phyloP scores from a whole-genome alignment of 2,113 vertebrate genomes.

The Noturus placidus region DNA sequence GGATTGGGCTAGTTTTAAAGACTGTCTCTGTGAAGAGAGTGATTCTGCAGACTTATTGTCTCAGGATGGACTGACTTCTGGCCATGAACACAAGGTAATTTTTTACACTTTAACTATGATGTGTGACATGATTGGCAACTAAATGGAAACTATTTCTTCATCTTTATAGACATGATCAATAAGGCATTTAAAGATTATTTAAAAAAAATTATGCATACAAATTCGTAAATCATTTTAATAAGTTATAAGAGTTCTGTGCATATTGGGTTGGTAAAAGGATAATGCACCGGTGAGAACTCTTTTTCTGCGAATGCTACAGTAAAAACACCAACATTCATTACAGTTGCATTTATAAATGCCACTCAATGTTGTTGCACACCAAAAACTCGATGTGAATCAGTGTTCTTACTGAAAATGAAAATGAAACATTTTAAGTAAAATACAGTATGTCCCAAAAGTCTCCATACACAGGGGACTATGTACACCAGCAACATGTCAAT shows the following conservation, averaged over 20 bases:
- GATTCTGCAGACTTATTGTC: neutral
- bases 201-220: neutral
- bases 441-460: neutral
- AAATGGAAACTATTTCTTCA: neutral
- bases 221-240: neutral
- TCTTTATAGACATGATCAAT: neutral
- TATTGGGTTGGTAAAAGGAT: neutral
- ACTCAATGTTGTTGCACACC: neutral
- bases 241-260: neutral
- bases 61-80: neutral
- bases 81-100: slow-evolving; percentile 34
- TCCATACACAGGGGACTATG: no score
- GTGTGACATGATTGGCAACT: neutral
- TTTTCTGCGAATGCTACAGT: neutral
- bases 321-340: neutral
- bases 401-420: neutral
- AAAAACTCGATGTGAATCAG: neutral
- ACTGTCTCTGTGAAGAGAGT: slow-evolving; percentile 1
- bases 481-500: no score
- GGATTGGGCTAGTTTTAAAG: slow-evolving; percentile 40
- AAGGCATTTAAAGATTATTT: neutral
- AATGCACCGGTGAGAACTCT: no score
- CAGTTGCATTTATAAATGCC: neutral
- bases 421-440: neutral
- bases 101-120: neutral